These are phyloP conservation scores for Petrocephalus microphthalmus DNA, from an alignment of 2,113 vertebrate species.

Conservation along the genomic window DNA sequence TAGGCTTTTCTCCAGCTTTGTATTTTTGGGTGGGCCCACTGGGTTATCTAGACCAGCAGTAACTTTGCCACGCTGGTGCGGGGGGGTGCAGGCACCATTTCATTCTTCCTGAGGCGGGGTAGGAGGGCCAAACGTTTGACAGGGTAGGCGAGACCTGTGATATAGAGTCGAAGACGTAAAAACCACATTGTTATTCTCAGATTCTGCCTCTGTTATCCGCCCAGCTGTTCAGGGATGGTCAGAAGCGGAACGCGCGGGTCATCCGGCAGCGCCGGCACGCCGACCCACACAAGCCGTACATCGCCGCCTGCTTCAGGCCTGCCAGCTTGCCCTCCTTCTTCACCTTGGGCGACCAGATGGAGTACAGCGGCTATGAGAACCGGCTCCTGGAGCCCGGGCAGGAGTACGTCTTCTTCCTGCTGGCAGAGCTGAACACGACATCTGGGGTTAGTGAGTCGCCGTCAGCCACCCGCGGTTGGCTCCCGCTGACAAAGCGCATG, in stretches of 20 bases:
- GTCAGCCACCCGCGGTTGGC: too few relatives aligned
- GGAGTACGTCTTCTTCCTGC: conserved; percentile 87
- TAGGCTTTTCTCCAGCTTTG: neutral
- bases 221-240: conserved; percentile 81
- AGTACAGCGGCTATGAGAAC: conserved; percentile 88
- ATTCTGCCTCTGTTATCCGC: neutral
- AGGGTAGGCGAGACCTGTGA: neutral
- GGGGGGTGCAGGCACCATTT: neutral
- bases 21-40: neutral
- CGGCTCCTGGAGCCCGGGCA: conserved; percentile 82
- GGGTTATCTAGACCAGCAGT: neutral
- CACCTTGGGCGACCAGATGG: conserved; percentile 85
- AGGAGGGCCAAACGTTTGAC: neutral
- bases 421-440: conserved; percentile 80
- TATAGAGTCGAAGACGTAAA: neutral
- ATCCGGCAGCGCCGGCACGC: conserved; percentile 81
- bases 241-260: conserved; percentile 64
- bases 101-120: neutral
- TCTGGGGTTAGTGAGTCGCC: conserved; percentile 66
- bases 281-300: conserved; percentile 81
- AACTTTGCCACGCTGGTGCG: neutral
- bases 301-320: conserved; percentile 81
- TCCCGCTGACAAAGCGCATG: neutral
- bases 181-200: neutral
- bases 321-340: conserved; percentile 76